These are phyloP conservation scores for Tribolium madens DNA, from an alignment of 1,140 invertebrate species.

Conservation along the genomic window DNA sequence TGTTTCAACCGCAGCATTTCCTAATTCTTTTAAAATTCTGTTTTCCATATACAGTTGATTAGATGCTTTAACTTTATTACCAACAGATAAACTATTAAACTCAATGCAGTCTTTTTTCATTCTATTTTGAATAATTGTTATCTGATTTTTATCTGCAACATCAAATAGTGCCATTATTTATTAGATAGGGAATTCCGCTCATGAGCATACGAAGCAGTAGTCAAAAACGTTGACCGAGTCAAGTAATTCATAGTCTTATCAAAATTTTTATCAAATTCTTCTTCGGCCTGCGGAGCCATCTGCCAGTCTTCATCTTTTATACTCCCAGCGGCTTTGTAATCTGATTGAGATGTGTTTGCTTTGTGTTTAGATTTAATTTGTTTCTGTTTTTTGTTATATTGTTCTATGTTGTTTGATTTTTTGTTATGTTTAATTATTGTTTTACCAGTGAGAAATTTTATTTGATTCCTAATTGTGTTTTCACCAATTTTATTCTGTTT, in stretches of 20 bases:
- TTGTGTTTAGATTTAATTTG: slow-evolving; percentile 9
- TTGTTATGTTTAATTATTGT: background rate
- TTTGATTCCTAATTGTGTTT: background rate
- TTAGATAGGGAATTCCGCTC: slow-evolving; percentile 27
- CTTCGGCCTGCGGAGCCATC: too few relatives aligned
- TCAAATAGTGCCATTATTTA: slow-evolving; percentile 38
- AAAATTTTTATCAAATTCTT: slow-evolving; percentile 38
- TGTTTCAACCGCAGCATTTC: slow-evolving; percentile 19
- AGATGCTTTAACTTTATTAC: slow-evolving; percentile 23
- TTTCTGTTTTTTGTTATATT: slow-evolving; percentile 11
- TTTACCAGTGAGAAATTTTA: background rate
- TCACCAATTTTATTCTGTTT: slow-evolving; percentile 2
- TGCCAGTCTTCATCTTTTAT: slow-evolving; percentile 16
- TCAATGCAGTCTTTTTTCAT: slow-evolving; percentile 34
- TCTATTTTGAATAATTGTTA: slow-evolving; percentile 39
- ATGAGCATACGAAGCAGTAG: too few relatives aligned
- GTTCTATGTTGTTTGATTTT: background rate
- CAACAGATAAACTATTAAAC: slow-evolving; percentile 31
- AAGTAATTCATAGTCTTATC: slow-evolving; percentile 35
- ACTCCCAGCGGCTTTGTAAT: slow-evolving; percentile 18
- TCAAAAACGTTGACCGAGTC: too few relatives aligned
- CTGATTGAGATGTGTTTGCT: slow-evolving; percentile 23
- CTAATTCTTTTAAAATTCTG: slow-evolving; percentile 24
- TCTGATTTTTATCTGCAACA: slow-evolving; percentile 27
- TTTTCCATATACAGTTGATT: slow-evolving; percentile 26